Evolutionary conservation across 2,113 vertebrate genomes (phyloP), one percentile per base, ranked within the genome.

Genomic region (Cyphomyrus discorhynchus): DNA sequence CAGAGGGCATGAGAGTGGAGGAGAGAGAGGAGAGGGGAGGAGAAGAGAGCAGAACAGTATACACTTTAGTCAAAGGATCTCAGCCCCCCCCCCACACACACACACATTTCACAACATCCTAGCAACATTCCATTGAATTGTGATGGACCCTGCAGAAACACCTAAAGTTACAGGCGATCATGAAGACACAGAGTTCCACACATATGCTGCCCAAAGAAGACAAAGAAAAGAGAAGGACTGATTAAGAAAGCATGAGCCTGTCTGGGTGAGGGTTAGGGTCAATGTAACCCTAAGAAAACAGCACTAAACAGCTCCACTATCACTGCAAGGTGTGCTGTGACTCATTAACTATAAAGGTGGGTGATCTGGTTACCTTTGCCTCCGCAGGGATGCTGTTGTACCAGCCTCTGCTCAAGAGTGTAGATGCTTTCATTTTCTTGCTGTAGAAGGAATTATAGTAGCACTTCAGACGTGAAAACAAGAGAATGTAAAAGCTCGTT

Each of bases 381-480:
- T 99, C 98, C 96, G 95, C 97, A 93, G 97, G 95, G 93, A 99
- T 95, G 94, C 96, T 94, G 94, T 93, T 96, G 94, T 98, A 97
- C 87, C 96, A 96, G 92, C 95, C 97, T 95, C 94, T 94, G 91
- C 97, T 98, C 89, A 97, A 95, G 53, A 96, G 92, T 86, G 95
- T 93, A 91, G 97, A 98, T 89, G 97, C 96, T 95, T 96, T 97
- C 89, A 97, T 96, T 58, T 96, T 98, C 94, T 95, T 94, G 80
- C 94, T 96, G 90, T 98, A 98, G 89, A 95, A 96, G 92, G 99
- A 98, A 91, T 97, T 97, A 94, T 98, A 99, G 94, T 97, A 97
- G 10, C 93, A 96, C 95, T 92, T 94, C 98, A 98, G 7, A 99
- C 97, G 98, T 99, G 94, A 31, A 93, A 39, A 89, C 52, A 85